Evolutionary conservation across 2,888 invertebrate species (phyloP), one percentile per base, ranked within the genome.

Genomic region (Caenorhabditis sp.): DNA sequence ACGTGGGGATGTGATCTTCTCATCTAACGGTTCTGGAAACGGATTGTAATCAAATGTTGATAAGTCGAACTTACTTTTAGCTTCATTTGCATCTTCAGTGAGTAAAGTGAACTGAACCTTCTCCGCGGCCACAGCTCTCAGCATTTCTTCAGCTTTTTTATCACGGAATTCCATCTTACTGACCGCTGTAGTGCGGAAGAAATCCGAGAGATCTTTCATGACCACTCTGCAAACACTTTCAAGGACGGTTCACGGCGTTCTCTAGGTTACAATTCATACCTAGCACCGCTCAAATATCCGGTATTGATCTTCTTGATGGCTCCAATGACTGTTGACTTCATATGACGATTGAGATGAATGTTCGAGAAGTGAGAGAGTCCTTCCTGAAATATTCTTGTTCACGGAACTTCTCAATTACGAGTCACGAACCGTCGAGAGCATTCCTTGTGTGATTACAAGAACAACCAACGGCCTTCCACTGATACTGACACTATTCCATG

Each of bases 241-340:
- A 14, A 64, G 12, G 12, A 31, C 6, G 8, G 2, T 38, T 38
- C 6, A 38, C 2, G 12, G 12, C 12, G 2, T 38, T 10, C 12
- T 38, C 35, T 22, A 31, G 2, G 10, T 12, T 0, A 26, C 10
- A 28, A 69, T 64, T 51, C 85, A 72, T 90, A 94, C 94, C 94
- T 94, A 0, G 98, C 98, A n/a, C 98, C 99, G 92, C 97, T 97
- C 72, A 98, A 97, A 92, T 99, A 99, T 12, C 99, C 99, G 82
- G 97, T 97, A 93, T 97, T 97, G 4, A 99, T 94, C 93, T 99
- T 99, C 92, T 97, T 97, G 95, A 99, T 96, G 1, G 98, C 98
- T 2, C 97, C 97, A 89, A 98, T 95, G 95, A 99, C 96, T 1
- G 91, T 90, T 0, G 87, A 82, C 61, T 88, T 88, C 88, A 89